Evolutionary conservation across 2,888 invertebrate genomes (phyloP), one percentile per base, ranked within the genome.

Genomic region (Andrena haemorrhoa): DNA sequence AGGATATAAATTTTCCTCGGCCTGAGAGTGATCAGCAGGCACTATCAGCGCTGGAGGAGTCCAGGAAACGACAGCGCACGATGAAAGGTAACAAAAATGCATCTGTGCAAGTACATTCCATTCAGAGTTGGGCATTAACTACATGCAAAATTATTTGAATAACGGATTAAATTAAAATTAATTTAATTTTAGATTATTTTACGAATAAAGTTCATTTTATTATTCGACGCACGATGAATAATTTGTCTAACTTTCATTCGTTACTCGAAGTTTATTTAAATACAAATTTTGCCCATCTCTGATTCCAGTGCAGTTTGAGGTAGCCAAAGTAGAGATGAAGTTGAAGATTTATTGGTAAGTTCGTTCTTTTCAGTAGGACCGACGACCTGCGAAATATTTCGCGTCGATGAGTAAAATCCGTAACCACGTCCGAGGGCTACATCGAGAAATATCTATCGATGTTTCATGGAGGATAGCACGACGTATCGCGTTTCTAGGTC

Each of bases 381-480:
- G 41, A n/a, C 7, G 75, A 33, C 29, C 31, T 26, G 8, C n/a
- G 41, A 75, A 76, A 63, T 49, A 58, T 68, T 35, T 63, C 35
- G 33, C 12, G n/a, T n/a, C 8, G 60, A 41, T 33, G 49, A 2
- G 51, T n/a, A 33, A 76, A 41, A 33, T 63, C 10, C 31, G 16
- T 47, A 20, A 23, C 65, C 66, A 10, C 4, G 63, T 26, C 0
- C 63, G 51, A 5, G 2, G 56, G 68, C 23, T 63, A 41, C 56
- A 49, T 33, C 51, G 47, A 56, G 33, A 75, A 56, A 56, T 63
- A 41, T 10, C 41, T 23, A 41, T 70, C 41, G 41, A 75, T 75
- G 47, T 60, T 53, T 70, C 60, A 61, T 20, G 20, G 33, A 7
- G 12, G 49, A 35, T 49, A 33, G 47, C 69, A 33, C 5, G 41